These are phyloP conservation scores for Drosophila austrosaltans DNA, from an alignment of 2,888 invertebrate genomes.

Conservation along the genomic window DNA sequence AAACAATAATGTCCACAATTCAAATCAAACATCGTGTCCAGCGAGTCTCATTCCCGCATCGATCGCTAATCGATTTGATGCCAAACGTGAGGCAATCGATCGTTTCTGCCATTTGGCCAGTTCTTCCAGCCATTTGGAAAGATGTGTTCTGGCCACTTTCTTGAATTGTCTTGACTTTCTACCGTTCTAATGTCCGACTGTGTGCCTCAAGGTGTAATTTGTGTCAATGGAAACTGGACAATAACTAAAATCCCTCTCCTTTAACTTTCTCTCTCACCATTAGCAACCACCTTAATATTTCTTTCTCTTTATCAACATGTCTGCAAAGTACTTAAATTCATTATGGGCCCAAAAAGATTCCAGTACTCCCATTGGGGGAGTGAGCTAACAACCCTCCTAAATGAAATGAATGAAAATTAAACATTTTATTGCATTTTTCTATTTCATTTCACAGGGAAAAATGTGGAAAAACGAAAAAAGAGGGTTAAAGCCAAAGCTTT, in stretches of 20 bases:
- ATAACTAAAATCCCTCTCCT: conserved; percentile 8
- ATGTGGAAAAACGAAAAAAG: conserved; percentile 3
- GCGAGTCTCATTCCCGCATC: conserved; percentile 51
- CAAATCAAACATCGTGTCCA: conserved; percentile 37
- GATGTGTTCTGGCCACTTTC: conserved; percentile 59
- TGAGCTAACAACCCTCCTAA: conserved; percentile 40
- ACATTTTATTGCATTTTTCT: conserved; percentile 39
- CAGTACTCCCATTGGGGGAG: conserved; percentile 1
- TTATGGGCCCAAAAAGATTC: conserved; percentile 41
- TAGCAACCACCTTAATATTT: neutral
- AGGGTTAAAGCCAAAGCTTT: no score
- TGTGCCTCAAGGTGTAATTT: conserved; percentile 41
- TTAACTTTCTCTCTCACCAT: neutral
- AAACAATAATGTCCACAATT: conserved; percentile 20
- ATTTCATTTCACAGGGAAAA: neutral
- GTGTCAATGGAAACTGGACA: conserved; percentile 49
- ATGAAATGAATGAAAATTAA: conserved; percentile 44
- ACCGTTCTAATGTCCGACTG: conserved; percentile 29
- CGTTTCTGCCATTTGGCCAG: conserved; percentile 41
- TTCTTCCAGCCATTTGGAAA: conserved; percentile 28
- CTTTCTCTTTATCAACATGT: neutral
- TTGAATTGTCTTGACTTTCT: conserved; percentile 47
- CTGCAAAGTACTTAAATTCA: conserved; percentile 51
- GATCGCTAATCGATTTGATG: conserved; percentile 71
- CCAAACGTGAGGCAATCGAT: conserved; percentile 62